phyloP scores from a whole-genome alignment of 1,140 invertebrate species.

The Orchestia grillus region DNA sequence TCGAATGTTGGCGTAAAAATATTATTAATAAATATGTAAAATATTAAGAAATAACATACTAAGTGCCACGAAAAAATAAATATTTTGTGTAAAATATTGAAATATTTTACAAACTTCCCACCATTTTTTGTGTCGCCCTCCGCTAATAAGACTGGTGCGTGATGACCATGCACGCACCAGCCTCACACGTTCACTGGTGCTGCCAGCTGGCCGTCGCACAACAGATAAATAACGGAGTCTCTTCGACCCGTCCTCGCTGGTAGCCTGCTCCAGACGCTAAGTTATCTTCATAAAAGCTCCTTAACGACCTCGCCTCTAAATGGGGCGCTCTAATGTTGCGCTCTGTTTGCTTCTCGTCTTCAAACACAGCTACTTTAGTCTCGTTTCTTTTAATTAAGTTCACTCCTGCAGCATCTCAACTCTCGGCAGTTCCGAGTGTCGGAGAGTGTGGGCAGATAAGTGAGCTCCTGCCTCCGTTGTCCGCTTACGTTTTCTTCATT shows the following conservation, averaged over 20 bases:
- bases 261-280: background rate
- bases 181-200: background rate
- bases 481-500: background rate
- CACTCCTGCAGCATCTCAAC: background rate
- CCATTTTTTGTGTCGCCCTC: too few relatives aligned
- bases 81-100: too few relatives aligned
- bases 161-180: background rate
- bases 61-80: too few relatives aligned
- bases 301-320: constrained; percentile 29
- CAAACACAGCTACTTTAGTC: background rate
- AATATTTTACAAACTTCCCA: too few relatives aligned
- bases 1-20: too few relatives aligned
- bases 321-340: background rate
- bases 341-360: background rate
- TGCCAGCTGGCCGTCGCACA: background rate
- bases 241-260: background rate
- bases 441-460: background rate
- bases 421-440: background rate
- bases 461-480: background rate
- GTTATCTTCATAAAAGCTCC: constrained; percentile 39
- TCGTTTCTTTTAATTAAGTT: constrained; percentile 10
- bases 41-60: too few relatives aligned
- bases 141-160: too few relatives aligned
- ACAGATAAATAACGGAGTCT: background rate
- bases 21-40: too few relatives aligned